These are phyloP conservation scores for zebrafish (Danio rerio) DNA, from an alignment of 2,113 vertebrate genomes.

Conservation along the genomic window DNA sequence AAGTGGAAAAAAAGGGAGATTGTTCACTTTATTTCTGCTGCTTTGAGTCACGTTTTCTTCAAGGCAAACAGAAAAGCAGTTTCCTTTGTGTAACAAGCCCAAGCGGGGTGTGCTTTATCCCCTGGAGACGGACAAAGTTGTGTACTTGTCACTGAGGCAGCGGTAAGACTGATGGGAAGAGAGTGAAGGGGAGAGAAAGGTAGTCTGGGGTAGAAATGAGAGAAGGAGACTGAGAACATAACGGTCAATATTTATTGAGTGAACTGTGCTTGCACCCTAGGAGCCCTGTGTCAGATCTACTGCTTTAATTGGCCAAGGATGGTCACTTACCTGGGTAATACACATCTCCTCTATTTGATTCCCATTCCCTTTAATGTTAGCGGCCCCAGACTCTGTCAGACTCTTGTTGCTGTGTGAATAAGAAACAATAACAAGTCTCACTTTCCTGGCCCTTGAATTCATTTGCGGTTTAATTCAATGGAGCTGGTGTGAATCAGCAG, in stretches of 20 bases:
- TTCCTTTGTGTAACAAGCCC: constrained; percentile 51
- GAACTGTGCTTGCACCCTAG: constrained; percentile 28
- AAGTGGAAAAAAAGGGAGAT: constrained; percentile 34
- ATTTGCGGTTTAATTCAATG: constrained; percentile 21
- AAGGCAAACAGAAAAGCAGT: constrained; percentile 30
- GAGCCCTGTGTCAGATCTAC: constrained; percentile 37
- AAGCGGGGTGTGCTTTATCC: constrained; percentile 49
- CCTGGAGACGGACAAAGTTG: constrained; percentile 1
- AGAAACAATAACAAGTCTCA: constrained; percentile 17
- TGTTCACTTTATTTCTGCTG: constrained; percentile 24
- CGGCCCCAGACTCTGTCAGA: neutral
- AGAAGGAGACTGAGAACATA: neutral
- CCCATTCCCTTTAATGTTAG: neutral
- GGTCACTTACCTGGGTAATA: constrained; percentile 21
- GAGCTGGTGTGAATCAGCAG: neutral
- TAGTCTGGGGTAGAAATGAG: constrained; percentile 7
- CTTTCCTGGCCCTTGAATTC: neutral
- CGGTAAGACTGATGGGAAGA: constrained; percentile 3
- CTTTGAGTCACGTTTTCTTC: constrained; percentile 23
- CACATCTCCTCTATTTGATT: neutral
- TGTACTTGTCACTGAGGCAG: neutral
- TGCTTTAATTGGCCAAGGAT: constrained; percentile 43
- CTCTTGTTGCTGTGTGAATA: neutral
- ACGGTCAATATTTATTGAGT: constrained; percentile 42
- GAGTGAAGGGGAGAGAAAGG: constrained; percentile 26